Conservation (phyloP, 2,797 vertebrate species). For the Alcedo quadribrachys region DNA sequence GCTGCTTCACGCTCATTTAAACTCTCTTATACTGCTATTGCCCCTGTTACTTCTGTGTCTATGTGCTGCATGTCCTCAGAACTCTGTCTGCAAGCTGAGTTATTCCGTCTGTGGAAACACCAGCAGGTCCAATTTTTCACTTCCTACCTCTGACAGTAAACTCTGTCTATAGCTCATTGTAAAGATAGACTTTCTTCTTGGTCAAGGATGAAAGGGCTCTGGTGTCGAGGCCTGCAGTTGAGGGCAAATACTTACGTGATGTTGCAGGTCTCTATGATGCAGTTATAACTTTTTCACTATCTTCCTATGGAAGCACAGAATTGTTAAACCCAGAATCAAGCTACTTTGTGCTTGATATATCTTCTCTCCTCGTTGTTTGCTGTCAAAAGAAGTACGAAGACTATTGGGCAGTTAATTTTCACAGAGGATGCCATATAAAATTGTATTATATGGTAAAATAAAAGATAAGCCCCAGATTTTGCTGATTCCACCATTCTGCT, state of each 20-base stretch:
- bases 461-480: conserved; percentile 39
- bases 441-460: conserved; percentile 8
- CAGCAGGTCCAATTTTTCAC: background rate
- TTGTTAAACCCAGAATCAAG: background rate
- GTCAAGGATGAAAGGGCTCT: background rate
- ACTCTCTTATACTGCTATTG: rapidly evolving
- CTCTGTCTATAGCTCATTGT: background rate
- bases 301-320: background rate
- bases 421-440: background rate
- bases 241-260: background rate
- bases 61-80: background rate
- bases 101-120: background rate
- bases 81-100: background rate
- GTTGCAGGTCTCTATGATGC: background rate
- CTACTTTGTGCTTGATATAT: background rate
- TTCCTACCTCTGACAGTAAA: background rate
- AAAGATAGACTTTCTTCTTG: background rate
- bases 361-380: background rate
- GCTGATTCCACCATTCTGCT: conserved; percentile 38
- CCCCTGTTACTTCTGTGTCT: background rate
- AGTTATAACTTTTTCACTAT: background rate
- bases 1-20: background rate
- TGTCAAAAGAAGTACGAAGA: background rate
- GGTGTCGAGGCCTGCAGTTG: background rate
- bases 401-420: background rate